Conservation (phyloP, 2,797 vertebrate genomes). For the Erethizon dorsatum region DNA sequence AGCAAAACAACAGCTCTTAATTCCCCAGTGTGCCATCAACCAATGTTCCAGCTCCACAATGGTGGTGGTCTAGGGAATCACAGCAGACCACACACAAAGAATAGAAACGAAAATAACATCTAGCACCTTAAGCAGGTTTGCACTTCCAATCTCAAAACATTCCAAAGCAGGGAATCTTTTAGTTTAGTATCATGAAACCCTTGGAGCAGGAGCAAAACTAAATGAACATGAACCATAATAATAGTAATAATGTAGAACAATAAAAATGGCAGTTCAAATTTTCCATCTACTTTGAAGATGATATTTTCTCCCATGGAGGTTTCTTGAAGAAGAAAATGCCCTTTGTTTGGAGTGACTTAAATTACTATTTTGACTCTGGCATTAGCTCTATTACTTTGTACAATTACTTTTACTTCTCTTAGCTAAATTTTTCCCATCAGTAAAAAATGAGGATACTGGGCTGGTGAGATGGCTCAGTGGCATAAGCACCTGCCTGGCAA, state of each 20-base stretch:
- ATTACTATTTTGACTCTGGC: conserved; percentile 48
- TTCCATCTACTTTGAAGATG: conserved; percentile 9
- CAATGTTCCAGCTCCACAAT: neutral
- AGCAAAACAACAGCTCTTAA: conserved; percentile 60
- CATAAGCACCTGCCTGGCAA: too few species aligned
- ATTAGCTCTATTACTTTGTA: conserved; percentile 51
- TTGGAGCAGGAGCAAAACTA: neutral
- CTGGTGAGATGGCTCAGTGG: too few species aligned
- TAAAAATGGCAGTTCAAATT: conserved; percentile 47
- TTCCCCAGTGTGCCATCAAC: neutral
- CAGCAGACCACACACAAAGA: conserved; percentile 55
- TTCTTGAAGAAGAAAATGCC: conserved; percentile 34
- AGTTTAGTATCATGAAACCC: neutral
- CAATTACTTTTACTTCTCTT: neutral
- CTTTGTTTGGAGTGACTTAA: conserved; percentile 40
- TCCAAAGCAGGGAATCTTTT: conserved; percentile 42
- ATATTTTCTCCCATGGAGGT: neutral
- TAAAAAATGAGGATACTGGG: neutral
- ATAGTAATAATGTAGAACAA: neutral
- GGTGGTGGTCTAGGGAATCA: conserved; percentile 59
- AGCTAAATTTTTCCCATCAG: conserved; percentile 9
- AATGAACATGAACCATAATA: neutral
- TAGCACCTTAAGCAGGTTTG: conserved; percentile 16
- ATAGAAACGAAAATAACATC: conserved; percentile 69
- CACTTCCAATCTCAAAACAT: conserved; percentile 66